Base-by-base conservation (phyloP, 2,113 vertebrate species). In the Chaetura pelagica region DNA sequence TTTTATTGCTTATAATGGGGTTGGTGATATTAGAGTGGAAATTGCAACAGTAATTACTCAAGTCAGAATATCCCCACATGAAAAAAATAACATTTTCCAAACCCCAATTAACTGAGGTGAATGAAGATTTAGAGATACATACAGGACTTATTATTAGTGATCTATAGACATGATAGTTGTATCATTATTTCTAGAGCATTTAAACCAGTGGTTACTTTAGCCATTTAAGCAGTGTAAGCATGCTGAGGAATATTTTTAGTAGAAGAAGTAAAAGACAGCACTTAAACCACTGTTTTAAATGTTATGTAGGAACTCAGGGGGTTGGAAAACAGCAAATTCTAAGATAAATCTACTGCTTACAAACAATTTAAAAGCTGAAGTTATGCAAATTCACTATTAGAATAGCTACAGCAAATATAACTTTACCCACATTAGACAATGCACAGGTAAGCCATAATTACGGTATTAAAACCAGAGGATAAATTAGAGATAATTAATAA, bases 41-140 rank as follows among this genome's bases (percentile, higher is more conserved):
- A 86, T 15, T 72, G 24, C 57, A 82, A 12, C 74, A 80, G 46
- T 87, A 89, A 89, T 93, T 89, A 79, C 54, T 91, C 54, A 82
- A 68, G 84, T 79, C 87, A 94, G 78, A 94, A 73, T 82, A 87
- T 30, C 59, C 66, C 91, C 94, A 62, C 69, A 58, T 64, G 44
- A 71, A 22, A 86, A 90, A 48, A 90, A 83, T 68, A 90, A n/a
- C 15, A 20, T 94, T 94, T 89, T 73, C 84, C 46, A 66, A 87
- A 76, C 15, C 11, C 32, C 21, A 84, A 11, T 95, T 92, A 92
- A 35, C 44, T 69, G 38, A 84, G 59, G 22, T 63, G 42, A 82
- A 57, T 51, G 40, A 76, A 66, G 71, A 61, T 73, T 91, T 62
- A 69, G 82, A 72, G 58, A 15, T n/a, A 19, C 30, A 35, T 40